A percentile compares a stretch with the other conserved stretches of the same genome.
phyloP scores from a whole-genome alignment of 2,888 invertebrate species.

The Tenthredo notha region DNA sequence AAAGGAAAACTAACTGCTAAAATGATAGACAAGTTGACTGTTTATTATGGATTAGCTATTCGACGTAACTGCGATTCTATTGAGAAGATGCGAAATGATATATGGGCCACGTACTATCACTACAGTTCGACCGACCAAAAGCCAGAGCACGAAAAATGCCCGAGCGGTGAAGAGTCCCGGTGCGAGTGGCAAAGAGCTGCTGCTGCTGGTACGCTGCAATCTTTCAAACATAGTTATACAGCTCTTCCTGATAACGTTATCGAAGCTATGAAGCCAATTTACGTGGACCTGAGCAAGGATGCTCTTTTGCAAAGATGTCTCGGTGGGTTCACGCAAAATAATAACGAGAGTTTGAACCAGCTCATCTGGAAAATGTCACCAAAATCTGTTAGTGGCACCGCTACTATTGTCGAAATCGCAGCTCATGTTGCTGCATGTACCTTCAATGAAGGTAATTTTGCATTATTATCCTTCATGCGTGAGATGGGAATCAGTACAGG shows the following conservation, averaged over 20 bases:
- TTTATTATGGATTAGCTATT: conserved; percentile 55
- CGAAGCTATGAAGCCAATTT: conserved; percentile 57
- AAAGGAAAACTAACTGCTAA: too few relatives aligned
- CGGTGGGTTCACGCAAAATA: too few relatives aligned
- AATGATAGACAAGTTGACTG: too few relatives aligned
- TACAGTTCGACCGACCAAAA: conserved; percentile 67
- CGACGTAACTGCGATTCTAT: conserved; percentile 53
- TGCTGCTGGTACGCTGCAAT: conserved; percentile 54
- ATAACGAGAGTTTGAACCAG: too few relatives aligned
- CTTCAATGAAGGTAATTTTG: too few relatives aligned
- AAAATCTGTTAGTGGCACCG: too few relatives aligned
- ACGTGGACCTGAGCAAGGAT: conserved; percentile 57
- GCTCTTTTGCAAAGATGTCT: too few relatives aligned
- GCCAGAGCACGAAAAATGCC: conserved; percentile 67
- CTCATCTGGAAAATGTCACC: too few relatives aligned
- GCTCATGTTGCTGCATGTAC: too few relatives aligned
- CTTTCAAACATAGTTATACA: conserved; percentile 44
- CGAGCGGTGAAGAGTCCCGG: conserved; percentile 57
- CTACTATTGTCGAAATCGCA: too few relatives aligned
- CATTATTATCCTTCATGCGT: too few relatives aligned
- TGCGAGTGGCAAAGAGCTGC: conserved; percentile 58
- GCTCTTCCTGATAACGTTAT: conserved; percentile 56
- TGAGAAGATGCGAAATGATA: conserved; percentile 65
- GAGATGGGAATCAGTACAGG: too few relatives aligned
- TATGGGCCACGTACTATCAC: conserved; percentile 68